Evolutionary conservation across 2,888 invertebrate genomes (phyloP), one percentile per base, ranked within the genome.

Genomic region (Julus scandinavius): DNA sequence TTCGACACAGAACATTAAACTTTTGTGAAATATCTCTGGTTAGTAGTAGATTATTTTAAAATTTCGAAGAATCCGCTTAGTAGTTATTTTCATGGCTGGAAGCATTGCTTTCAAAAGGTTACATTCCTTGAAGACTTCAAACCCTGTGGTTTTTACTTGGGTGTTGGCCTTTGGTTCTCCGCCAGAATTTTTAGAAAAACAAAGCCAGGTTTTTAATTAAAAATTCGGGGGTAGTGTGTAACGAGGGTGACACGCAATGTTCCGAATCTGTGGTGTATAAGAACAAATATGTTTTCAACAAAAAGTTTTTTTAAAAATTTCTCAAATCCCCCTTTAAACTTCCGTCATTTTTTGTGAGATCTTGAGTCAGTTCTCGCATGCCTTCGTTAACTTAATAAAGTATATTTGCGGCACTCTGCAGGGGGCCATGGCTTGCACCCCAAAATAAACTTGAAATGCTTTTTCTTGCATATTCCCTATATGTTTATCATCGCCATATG

Each of bases 401-500:
- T n/a, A 72, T 20, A 72, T 72, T 72, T 72, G 63, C 20, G 63
- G 63, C 63, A 9, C 63, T 72, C 63, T 72, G 63, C 63, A 72
- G 63, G 63, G 20, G 63, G 63, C 20, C 63, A 20, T 20, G 63
- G 20, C 63, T 72, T 29, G 63, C 63, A 72, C 63, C 63, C 63
- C 63, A 72, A 72, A 72, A 72, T 72, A 72, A 72, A 72, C 63
- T 72, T 72, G 63, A 72, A 72, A 72, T 72, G 20, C 63, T 54
- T 54, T 54, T 54, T 72, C 20, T 72, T 72, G 63, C 63, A 72
- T 72, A 20, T 7, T 9, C 54, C 6, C 11, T 13, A n/a, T 72
- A 20, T 63, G 63, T 63, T 63, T 63, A 63, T 63, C 63, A 20
- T 72, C 63, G 63, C 20, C 20, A 17, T 15, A 72, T 72, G 54